Conservation (phyloP, 2,888 invertebrate species). For the Adineta ricciae region DNA sequence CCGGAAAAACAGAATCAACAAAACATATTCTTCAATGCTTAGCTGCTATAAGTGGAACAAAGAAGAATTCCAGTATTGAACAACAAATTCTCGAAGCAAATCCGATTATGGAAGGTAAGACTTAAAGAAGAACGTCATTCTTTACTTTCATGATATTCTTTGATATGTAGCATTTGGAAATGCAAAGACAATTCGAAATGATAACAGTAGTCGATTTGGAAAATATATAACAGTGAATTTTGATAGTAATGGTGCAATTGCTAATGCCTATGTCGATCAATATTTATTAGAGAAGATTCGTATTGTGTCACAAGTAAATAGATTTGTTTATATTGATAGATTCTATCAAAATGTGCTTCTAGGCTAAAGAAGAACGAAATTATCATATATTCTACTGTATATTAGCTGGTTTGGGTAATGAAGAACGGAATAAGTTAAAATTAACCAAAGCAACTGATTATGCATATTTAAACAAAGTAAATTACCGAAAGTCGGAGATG, state of each 20-base stretch:
- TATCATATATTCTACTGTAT: conserved; percentile 93
- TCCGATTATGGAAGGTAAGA: conserved; percentile 67
- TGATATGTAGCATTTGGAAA: conserved; percentile 74
- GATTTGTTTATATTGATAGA: no score
- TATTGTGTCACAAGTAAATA: conserved; percentile 68
- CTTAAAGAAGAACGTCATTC: no score
- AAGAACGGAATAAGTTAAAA: conserved; percentile 81
- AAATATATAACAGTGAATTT: conserved; percentile 99
- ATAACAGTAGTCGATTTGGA: conserved; percentile 95
- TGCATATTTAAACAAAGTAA: conserved; percentile 72
- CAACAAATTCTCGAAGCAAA: conserved; percentile 98
- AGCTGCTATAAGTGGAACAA: conserved; percentile 85
- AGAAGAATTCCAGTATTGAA: conserved; percentile 98
- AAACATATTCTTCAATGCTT: conserved; percentile 93
- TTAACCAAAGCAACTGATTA: conserved; percentile 78
- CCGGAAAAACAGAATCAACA: conserved; percentile 96
- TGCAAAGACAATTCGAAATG: conserved; percentile 94
- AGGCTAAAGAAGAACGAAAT: conserved; percentile 83
- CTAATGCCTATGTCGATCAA: conserved; percentile 96
- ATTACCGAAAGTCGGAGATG: no score
- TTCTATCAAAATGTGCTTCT: conserved; percentile 32
- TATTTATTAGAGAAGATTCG: conserved; percentile 93
- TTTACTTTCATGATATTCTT: neutral
- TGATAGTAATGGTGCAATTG: conserved; percentile 81
- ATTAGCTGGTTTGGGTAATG: conserved; percentile 76